Conservation (phyloP, 2,797 vertebrate species). For the Acropternis orthonyx region DNA sequence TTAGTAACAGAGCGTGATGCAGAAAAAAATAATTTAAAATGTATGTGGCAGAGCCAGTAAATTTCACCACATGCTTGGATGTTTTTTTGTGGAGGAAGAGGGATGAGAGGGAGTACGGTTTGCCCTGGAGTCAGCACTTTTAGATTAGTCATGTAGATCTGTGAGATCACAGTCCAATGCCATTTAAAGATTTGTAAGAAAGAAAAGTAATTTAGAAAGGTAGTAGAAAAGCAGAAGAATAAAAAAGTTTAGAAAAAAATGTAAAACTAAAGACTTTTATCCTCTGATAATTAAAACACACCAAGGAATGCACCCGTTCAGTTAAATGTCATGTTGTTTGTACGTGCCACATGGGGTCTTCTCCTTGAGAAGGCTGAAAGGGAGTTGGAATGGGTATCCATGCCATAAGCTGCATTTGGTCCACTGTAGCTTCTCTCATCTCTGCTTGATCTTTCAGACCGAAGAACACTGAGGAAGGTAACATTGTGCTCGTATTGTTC, state of each 20-base stretch:
- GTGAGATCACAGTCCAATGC: not conserved
- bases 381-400: not conserved
- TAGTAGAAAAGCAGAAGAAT: constrained; percentile 57
- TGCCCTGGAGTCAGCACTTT: not conserved
- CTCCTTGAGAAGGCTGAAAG: not conserved
- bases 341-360: not conserved
- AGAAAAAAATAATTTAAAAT: not conserved
- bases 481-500: constrained; percentile 76
- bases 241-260: constrained; percentile 50
- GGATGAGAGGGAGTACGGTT: not conserved
- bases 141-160: not conserved
- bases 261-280: not conserved
- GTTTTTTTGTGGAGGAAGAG: not conserved
- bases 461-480: constrained; percentile 78
- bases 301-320: constrained; percentile 13
- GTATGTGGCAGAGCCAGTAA: not conserved
- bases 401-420: not conserved
- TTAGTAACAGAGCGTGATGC: not conserved
- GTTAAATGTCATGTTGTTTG: not conserved
- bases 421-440: constrained; percentile 7
- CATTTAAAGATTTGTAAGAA: not conserved
- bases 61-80: not conserved
- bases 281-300: constrained; percentile 3
- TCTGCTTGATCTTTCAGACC: constrained; percentile 68
- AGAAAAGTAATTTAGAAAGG: not conserved